phyloP scores from a whole-genome alignment of 2,113 vertebrate genomes.

The Typhlomys cinereus region DNA sequence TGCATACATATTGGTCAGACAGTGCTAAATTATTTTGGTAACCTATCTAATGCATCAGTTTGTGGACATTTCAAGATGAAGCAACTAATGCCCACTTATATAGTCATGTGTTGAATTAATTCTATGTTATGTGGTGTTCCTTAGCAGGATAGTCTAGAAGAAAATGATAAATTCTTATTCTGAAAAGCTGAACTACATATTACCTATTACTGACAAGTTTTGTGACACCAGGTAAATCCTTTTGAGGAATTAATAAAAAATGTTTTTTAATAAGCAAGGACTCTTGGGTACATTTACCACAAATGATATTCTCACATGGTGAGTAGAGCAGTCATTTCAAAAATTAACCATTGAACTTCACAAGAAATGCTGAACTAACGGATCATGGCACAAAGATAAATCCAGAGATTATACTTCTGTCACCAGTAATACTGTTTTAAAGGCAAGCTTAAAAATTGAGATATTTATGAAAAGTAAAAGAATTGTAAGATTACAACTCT shows the following conservation, averaged over 20 bases:
- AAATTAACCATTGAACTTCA: too few relatives aligned
- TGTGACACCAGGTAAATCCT: not conserved
- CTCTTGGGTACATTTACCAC: not conserved
- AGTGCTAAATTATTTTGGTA: slow-evolving; percentile 19
- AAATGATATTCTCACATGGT: too few relatives aligned
- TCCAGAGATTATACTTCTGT: too few relatives aligned
- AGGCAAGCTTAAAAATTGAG: too few relatives aligned
- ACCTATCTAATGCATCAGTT: not conserved
- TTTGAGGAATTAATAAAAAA: slow-evolving; percentile 19
- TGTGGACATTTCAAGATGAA: not conserved
- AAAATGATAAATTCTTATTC: not conserved
- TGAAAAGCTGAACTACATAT: not conserved
- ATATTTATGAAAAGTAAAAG: too few relatives aligned
- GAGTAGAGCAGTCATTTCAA: too few relatives aligned
- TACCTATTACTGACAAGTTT: not conserved
- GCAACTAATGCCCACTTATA: not conserved
- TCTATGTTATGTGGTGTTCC: not conserved
- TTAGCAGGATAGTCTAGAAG: not conserved
- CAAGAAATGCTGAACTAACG: too few relatives aligned
- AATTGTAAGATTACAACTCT: too few relatives aligned
- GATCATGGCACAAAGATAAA: not conserved
- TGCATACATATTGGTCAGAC: not conserved
- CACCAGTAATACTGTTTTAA: too few relatives aligned
- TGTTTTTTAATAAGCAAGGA: not conserved
- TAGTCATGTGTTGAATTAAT: not conserved